Percentiles rank a stretch among this genome's conserved stretches.
These are phyloP conservation scores for Epicampocera succincta DNA, from an alignment of 2,888 invertebrate genomes.

Conservation along the genomic window DNA sequence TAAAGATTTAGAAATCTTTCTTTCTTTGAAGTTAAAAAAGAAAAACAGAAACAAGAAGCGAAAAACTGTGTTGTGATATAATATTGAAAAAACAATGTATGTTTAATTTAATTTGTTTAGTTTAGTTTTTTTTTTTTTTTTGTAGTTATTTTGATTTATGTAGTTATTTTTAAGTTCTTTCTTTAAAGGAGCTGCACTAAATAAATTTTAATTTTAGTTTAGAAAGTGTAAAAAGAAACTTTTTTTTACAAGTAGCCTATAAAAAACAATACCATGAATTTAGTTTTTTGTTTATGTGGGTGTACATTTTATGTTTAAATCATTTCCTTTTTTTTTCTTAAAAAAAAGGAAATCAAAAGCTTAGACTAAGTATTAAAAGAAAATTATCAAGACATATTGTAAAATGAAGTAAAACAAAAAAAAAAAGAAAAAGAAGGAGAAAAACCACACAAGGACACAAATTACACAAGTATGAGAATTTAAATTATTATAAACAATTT, in stretches of 20 bases:
- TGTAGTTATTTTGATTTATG: conserved; percentile 4
- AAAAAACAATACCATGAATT: conserved; percentile 13
- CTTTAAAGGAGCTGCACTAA: conserved; percentile 35
- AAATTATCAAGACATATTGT: conserved; percentile 59
- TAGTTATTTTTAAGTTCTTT: conserved; percentile 7
- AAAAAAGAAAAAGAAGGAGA: background rate
- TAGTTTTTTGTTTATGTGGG: conserved; percentile 18
- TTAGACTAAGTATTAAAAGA: conserved; percentile 45
- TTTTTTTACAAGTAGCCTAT: conserved; percentile 21
- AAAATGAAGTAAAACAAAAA: conserved; percentile 44
- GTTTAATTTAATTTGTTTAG: conserved; percentile 36
- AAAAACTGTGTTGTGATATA: conserved; percentile 71
- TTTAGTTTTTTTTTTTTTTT: too few relatives aligned
- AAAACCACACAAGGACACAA: conserved; percentile 33
- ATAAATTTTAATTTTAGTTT: conserved; percentile 38
- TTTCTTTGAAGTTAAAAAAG: conserved; percentile 40
- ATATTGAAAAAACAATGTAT: conserved; percentile 60
- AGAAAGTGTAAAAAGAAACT: conserved; percentile 29
- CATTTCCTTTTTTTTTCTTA: conserved; percentile 11
- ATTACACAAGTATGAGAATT: conserved; percentile 62
- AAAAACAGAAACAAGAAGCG: conserved; percentile 18
- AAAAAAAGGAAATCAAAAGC: conserved; percentile 20
- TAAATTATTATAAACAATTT: conserved; percentile 64
- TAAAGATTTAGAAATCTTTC: conserved; percentile 7
- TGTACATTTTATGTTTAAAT: conserved; percentile 44